phyloP scores from a whole-genome alignment of 2,113 vertebrate species.

The Macaca nemestrina region DNA sequence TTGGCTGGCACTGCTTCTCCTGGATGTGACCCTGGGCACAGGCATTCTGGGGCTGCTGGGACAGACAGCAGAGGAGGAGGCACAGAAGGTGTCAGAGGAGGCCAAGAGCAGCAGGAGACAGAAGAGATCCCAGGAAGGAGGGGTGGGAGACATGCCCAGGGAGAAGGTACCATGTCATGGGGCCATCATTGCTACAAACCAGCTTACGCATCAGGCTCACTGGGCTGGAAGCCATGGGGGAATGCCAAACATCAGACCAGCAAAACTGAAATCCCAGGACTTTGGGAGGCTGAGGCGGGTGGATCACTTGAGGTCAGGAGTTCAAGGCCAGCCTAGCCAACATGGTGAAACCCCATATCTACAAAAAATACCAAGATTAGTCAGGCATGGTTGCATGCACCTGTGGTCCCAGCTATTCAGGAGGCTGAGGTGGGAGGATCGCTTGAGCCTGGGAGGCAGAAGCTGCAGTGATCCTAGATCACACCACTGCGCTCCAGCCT shows the following conservation, averaged over 20 bases:
- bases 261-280: too few relatives aligned
- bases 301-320: too few relatives aligned
- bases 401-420: too few relatives aligned
- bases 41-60: background rate
- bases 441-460: too few relatives aligned
- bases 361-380: too few relatives aligned
- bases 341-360: too few relatives aligned
- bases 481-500: too few relatives aligned
- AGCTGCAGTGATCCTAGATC: too few relatives aligned
- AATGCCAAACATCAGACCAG: background rate
- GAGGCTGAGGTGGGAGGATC: too few relatives aligned
- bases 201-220: background rate
- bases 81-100: background rate
- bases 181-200: background rate
- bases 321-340: too few relatives aligned
- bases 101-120: background rate
- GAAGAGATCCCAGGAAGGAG: accelerated
- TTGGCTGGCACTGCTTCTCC: background rate
- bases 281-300: too few relatives aligned
- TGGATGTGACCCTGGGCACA: background rate
- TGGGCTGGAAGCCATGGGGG: background rate
- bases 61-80: background rate
- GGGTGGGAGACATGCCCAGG: background rate
- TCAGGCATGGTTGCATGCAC: too few relatives aligned
- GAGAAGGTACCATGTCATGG: background rate